phyloP scores from a whole-genome alignment of 1,140 invertebrate species.

The Caenorhabditis tropicalis region DNA sequence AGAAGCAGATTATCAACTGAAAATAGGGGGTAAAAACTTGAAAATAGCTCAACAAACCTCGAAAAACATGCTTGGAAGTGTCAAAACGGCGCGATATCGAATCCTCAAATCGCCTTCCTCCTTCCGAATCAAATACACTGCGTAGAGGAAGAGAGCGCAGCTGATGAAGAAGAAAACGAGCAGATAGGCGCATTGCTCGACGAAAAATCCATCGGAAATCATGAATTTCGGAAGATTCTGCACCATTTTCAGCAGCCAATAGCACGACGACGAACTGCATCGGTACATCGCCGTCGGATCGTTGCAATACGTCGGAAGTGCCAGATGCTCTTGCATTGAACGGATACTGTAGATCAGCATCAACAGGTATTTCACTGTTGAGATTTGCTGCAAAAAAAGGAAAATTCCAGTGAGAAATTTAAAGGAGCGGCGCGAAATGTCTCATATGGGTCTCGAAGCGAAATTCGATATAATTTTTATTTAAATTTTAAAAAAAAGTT shows the following conservation, averaged over 20 bases:
- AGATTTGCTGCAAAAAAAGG: background rate
- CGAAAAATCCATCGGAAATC: background rate
- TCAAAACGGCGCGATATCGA: background rate
- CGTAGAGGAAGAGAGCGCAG: background rate
- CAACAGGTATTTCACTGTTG: background rate
- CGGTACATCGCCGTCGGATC: background rate
- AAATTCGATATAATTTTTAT: too few relatives aligned
- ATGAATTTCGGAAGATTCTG: background rate
- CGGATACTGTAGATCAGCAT: background rate
- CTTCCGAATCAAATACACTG: background rate
- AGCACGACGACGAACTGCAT: background rate
- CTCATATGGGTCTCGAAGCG: too few relatives aligned
- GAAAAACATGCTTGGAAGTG: slow-evolving; percentile 16
- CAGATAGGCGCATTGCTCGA: slow-evolving; percentile 12
- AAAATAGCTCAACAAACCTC: background rate
- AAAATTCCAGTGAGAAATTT: too few relatives aligned
- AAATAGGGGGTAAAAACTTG: background rate
- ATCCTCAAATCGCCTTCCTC: background rate
- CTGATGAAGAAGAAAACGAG: background rate
- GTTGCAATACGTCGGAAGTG: background rate
- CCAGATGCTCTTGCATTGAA: slow-evolving; percentile 14
- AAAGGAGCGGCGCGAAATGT: too few relatives aligned
- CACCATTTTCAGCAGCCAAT: background rate
- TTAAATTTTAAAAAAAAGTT: too few relatives aligned
- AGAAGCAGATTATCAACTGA: background rate